Evolutionary conservation across 1,140 invertebrate genomes (phyloP).

Genomic region (Chrysoperla carnea): DNA sequence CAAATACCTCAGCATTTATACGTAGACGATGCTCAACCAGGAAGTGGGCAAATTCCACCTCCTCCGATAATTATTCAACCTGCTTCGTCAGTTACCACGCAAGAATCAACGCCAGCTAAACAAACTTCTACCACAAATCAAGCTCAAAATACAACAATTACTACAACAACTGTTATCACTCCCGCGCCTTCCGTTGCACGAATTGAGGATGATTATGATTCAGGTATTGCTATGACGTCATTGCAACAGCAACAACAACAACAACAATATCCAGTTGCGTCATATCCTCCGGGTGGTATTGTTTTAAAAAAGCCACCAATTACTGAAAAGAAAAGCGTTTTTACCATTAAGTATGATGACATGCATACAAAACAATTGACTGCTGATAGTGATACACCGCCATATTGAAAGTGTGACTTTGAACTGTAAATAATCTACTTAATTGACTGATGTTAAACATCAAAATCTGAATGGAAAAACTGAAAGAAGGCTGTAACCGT

Average conservation of each 20-base stretch:
- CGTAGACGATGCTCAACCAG: slow-evolving; percentile 24
- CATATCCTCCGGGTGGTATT: slow-evolving; percentile 7
- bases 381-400: slow-evolving; percentile 31
- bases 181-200: neutral
- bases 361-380: slow-evolving; percentile 46
- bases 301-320: slow-evolving; percentile 45
- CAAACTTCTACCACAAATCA: slow-evolving; percentile 13
- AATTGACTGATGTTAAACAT: too few relatives aligned
- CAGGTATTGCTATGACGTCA: slow-evolving; percentile 50
- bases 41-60: slow-evolving; percentile 2
- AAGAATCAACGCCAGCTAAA: slow-evolving; percentile 4
- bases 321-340: slow-evolving; percentile 83
- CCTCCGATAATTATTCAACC: slow-evolving; percentile 20
- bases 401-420: slow-evolving; percentile 13
- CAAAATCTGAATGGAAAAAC: too few relatives aligned
- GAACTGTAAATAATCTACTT: neutral
- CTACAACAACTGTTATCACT: neutral
- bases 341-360: slow-evolving; percentile 81
- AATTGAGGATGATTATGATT: slow-evolving; percentile 48
- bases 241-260: slow-evolving; percentile 27
- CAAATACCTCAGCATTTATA: slow-evolving; percentile 44
- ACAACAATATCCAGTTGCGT: slow-evolving; percentile 6
- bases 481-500: too few relatives aligned
- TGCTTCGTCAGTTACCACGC: slow-evolving; percentile 8
- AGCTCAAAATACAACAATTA: slow-evolving; percentile 16